Base-by-base conservation (phyloP, 30 jellyfish, hydroid and myxozoan genomes). In the Pseudorhiza aurosa region DNA sequence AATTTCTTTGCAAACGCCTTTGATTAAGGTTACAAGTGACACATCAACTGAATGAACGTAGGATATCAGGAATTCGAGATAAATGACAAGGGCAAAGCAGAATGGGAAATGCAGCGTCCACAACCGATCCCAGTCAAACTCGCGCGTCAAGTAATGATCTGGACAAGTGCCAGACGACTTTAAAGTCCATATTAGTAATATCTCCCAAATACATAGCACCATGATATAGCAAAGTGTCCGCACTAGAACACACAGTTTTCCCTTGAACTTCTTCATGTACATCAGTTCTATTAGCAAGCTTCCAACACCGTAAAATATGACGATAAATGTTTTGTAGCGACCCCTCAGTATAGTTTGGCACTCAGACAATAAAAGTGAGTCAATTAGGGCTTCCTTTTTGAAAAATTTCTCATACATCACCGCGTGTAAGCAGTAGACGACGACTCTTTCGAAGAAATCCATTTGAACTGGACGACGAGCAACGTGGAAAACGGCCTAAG, bases 361-460 rank as follows among this genome's bases (percentile, higher is more conserved):
- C 21, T 70, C 83, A 25, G 83, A 22, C 21, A 70, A 17, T 17
- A 70, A 36, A 2, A 19, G 68, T 6, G 68, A 50, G 35, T 70
- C 83, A 6, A 22, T 70, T 21, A 70, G 32, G 70, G 68, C 68
- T 36, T 57, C 65, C 33, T 40, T 9, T 46, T 36, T n/a, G 83
- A 70, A 70, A 28, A 6, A 70, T 53, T 44, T 70, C 70, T 70
- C 83, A 56, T 70, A 70, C 39, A 70, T 29, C 26, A 70, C 71
- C 10, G 83, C 83, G 24, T 70, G 83, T 9, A 70, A 19, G 56
- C 68, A 70, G 53, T 70, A 70, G 27, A 70, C 31, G 65, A 46
- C 29, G 18, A 68, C 82, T 68, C 80, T 33, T 85, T 79, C 63
- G 68, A 91, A 57, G 68, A 87, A 77, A 58, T 51, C 74, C 68